Base-by-base conservation (phyloP, 2,797 vertebrate species). In the Micropoecilia bifurca region DNA sequence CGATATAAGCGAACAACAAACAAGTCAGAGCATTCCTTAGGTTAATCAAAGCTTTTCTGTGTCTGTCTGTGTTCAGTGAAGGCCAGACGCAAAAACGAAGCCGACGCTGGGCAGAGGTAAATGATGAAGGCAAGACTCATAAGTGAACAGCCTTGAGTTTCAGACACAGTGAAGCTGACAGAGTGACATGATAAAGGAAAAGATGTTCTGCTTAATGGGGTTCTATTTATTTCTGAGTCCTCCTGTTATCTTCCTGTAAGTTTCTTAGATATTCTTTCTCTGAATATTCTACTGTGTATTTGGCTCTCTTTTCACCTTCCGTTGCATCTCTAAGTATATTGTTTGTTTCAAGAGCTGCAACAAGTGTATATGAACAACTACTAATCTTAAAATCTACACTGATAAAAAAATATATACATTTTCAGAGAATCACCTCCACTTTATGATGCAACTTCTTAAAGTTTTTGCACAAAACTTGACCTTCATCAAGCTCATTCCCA, bases 41-140 rank as follows among this genome's bases (percentile, higher is more conserved):
- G 76, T 90, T 89, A 91, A 91, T 92, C 89, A 93, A 90, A 92
- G 80, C 74, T 78, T 85, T 87, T 91, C 80, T 80, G 75, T 69
- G 81, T 83, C 80, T 28, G 85, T 89, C 85, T 90, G 87, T 90
- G 87, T 90, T 63, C 90, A 88, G 85, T 3, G 82, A 92, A 90
- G 91, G 91, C 91, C 92, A 89, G 76, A 73, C 79, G 89, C 89
- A 89, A 90, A 89, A 90, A 87, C 91, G 81, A 33, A 85, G 73
- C 79, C 57, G 22, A 90, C 83, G 83, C 74, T 68, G 28, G 59
- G 80, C 28, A 61, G 80, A 74, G 85, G 82, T 88, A 85, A 88
- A 90, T 92, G 85, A 93, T 82, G 85, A 90, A 93, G 86, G 83
- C 74, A 73, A 85, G 81, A 75, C 82, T 92, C 85, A 83, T 85